These are phyloP conservation scores for Petromus typicus DNA, from an alignment of 2,113 vertebrate genomes.

Conservation along the genomic window DNA sequence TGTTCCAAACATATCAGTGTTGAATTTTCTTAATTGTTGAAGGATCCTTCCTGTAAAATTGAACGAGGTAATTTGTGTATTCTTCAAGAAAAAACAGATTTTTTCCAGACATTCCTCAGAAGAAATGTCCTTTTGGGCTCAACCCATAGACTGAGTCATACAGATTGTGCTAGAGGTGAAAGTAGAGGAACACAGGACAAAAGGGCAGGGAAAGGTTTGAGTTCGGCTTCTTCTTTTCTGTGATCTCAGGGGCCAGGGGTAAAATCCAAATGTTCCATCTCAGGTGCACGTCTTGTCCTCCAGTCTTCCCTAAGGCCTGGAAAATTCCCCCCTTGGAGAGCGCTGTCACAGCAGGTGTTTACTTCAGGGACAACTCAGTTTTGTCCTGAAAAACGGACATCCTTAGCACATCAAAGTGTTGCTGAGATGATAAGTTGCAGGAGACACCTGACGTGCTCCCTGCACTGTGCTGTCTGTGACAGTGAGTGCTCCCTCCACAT, in stretches of 20 bases:
- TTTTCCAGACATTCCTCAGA: background rate
- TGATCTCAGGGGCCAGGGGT: background rate
- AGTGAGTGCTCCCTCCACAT: accelerated
- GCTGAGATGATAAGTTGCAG: background rate
- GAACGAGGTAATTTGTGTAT: background rate
- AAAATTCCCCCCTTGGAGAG: background rate
- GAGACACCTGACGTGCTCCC: background rate
- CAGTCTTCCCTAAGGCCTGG: too few relatives aligned
- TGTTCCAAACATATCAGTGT: background rate
- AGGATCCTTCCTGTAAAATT: background rate
- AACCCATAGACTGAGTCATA: background rate
- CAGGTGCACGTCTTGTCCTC: background rate
- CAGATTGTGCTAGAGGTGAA: background rate
- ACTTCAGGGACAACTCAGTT: background rate
- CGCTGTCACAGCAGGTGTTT: background rate
- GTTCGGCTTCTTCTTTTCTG: background rate
- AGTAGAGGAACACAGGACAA: background rate
- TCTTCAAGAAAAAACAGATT: background rate
- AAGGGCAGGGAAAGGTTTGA: background rate
- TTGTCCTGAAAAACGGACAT: background rate
- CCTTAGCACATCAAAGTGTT: background rate
- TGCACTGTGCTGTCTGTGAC: background rate
- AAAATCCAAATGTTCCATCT: background rate
- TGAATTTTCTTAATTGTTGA: background rate
- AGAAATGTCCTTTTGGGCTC: background rate